Base-by-base conservation (phyloP, 2,113 vertebrate genomes). In the Leptocoma aspasia region DNA sequence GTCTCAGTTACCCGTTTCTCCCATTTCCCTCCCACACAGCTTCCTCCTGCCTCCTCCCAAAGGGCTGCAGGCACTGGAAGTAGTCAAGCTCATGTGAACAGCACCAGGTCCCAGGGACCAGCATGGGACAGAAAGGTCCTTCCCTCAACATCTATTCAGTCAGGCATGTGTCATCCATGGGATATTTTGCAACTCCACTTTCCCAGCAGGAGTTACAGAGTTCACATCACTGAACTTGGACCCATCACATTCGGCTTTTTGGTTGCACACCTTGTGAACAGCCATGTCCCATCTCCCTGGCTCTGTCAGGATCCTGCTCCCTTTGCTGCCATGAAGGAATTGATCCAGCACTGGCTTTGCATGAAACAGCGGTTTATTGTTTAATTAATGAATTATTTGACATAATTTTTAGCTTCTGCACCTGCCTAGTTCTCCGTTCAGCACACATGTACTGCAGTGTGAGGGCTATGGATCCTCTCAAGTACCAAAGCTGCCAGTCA, bases 221-320 rank as follows among this genome's bases (percentile, higher is more conserved):
- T 18, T 63, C 47, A 41, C 52, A 35, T 42, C 65, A 30, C 37
- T 50, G 80, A 82, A 57, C 17, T 28, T 2, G 2, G 49, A 77
- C 22, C 3, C 1, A 2, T 37, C 3, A 7, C 37, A 30, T 30
- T 52, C 37, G n/a, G 31, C 19, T 44, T n/a, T 47, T 22, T 27
- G 23, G 42, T 10, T 57, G 39, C 59, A 80, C 20, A n/a, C 41
- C 18, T 26, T 13, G 17, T 13, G 45, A 83, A 59, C 15, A 73
- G 24, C 31, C 39, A 13, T 1, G 23, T n/a, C 49, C 47, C 44
- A 56, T 30, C 57, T 68, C 47, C 39, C 12, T 0, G 0, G 11
- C 10, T 17, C 64, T 6, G 1, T 5, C 33, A 75, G 73, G 37
- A 59, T 47, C 56, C 28, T 64, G 21, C 41, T 78, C 31, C n/a